Conservation (phyloP, 2,797 vertebrate species). For the Tadarida brasiliensis region DNA sequence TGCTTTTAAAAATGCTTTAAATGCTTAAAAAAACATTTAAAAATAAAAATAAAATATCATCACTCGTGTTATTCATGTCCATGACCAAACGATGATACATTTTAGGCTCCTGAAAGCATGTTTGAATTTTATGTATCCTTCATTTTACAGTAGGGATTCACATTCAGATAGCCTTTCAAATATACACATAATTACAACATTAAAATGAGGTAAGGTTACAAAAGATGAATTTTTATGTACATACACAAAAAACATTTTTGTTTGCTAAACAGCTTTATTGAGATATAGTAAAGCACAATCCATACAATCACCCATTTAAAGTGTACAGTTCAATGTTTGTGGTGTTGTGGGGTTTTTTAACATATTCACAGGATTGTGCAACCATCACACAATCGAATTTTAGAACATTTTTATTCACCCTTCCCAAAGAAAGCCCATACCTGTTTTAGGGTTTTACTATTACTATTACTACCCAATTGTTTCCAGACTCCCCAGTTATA, state of each 20-base stretch:
- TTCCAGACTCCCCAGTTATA: neutral
- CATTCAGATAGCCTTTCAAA: slow-evolving; percentile 22
- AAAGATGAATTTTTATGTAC: neutral
- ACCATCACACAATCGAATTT: slow-evolving; percentile 1
- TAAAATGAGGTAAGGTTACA: neutral
- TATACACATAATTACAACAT: neutral
- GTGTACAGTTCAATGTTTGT: neutral
- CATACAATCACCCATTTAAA: neutral
- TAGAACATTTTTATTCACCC: neutral
- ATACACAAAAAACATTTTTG: neutral
- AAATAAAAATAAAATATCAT: no score
- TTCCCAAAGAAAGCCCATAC: neutral
- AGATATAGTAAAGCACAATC: neutral
- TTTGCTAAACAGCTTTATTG: slow-evolving; percentile 6
- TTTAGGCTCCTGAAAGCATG: slow-evolving; percentile 37
- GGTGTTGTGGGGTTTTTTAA: neutral
- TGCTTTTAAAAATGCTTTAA: no score
- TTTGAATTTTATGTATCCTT: neutral
- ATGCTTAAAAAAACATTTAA: no score
- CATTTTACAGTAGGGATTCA: neutral
- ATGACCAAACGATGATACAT: neutral
- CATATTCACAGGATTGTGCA: neutral
- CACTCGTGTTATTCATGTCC: neutral
- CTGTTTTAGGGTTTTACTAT: neutral
- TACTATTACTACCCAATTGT: neutral